phyloP scores from a whole-genome alignment of 2,888 invertebrate genomes.

The Pheosia tremula region DNA sequence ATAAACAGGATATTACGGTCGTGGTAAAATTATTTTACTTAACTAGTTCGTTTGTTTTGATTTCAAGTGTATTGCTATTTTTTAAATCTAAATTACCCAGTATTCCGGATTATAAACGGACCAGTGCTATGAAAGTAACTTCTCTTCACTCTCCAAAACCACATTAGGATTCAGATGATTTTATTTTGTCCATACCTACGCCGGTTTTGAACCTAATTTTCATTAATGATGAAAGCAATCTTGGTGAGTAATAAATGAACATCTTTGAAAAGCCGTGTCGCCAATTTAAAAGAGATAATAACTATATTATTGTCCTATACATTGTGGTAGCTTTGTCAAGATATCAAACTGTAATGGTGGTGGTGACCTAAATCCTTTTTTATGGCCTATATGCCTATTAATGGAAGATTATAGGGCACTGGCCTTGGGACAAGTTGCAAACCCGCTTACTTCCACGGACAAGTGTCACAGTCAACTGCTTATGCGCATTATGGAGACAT shows the following conservation, averaged over 20 bases:
- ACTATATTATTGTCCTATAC: no score
- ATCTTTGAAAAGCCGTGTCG: no score
- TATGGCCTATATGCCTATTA: not conserved
- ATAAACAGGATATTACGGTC: conserved; percentile 6
- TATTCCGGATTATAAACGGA: not conserved
- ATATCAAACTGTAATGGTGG: no score
- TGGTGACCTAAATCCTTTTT: no score
- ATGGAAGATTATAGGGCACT: not conserved
- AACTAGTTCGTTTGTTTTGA: not conserved
- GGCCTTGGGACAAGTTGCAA: not conserved
- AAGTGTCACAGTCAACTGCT: not conserved
- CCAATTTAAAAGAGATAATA: no score
- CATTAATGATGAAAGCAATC: no score
- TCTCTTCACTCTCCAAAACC: no score
- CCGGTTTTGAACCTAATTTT: no score
- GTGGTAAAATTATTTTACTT: not conserved
- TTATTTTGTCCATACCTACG: no score
- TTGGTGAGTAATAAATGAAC: no score
- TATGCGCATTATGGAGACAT: not conserved
- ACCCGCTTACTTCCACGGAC: not conserved
- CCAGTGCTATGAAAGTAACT: not conserved
- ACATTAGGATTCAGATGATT: no score
- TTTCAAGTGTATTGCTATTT: not conserved
- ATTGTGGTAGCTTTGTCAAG: no score
- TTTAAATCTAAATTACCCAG: not conserved